Conservation (phyloP, 2,113 vertebrate species). For the Struthio camelus region DNA sequence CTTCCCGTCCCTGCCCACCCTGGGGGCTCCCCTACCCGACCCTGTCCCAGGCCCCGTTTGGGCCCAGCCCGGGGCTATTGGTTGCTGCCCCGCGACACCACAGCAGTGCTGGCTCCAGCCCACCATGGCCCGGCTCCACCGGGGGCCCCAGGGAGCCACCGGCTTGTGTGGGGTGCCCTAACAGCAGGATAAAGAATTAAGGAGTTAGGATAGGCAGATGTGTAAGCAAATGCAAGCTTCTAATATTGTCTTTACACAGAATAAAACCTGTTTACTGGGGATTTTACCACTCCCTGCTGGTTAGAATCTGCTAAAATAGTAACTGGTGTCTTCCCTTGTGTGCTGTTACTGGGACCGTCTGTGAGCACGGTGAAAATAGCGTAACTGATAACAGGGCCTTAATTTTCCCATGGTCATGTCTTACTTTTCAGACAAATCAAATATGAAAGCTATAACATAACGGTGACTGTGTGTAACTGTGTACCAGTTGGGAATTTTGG, state of each 20-base stretch:
- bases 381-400: background rate
- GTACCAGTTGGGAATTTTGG: constrained; percentile 62
- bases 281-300: background rate
- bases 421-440: constrained; percentile 60
- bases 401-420: background rate
- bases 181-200: background rate
- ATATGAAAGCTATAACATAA: constrained; percentile 66
- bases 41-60: too few relatives aligned
- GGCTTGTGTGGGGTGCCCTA: accelerated
- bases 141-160: accelerated
- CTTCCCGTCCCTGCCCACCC: background rate
- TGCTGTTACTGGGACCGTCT: background rate
- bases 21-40: too few relatives aligned
- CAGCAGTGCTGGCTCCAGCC: too few relatives aligned
- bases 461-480: constrained; percentile 70
- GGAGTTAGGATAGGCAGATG: background rate
- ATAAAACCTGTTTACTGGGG: background rate
- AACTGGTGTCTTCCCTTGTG: background rate
- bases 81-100: too few relatives aligned
- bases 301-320: background rate
- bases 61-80: too few relatives aligned
- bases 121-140: too few relatives aligned
- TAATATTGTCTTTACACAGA: background rate
- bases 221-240: background rate
- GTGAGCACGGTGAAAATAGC: background rate